Percentiles rank a stretch among this genome's conserved stretches.
Evolutionary conservation across 2,113 vertebrate genomes (phyloP).

Genomic region (Apodemus sylvaticus): DNA sequence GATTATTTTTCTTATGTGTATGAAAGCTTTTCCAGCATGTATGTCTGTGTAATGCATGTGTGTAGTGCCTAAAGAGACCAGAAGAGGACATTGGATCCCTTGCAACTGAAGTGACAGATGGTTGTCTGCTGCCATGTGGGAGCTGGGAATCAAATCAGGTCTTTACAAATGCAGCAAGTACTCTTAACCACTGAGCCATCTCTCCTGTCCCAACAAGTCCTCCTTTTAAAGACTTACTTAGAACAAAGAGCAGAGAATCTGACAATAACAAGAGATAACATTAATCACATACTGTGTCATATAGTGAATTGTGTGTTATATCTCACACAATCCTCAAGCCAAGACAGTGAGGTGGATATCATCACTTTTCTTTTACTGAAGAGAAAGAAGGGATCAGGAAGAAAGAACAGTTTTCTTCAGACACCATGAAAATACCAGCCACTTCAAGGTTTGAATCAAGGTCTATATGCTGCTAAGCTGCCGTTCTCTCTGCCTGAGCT

Average conservation of each 20-base stretch:
- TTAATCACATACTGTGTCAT: slow-evolving; percentile 5
- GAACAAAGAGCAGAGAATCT: neutral
- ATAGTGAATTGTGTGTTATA: neutral
- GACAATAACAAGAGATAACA: slow-evolving; percentile 18
- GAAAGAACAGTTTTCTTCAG: slow-evolving; percentile 6
- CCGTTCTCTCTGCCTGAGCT: neutral
- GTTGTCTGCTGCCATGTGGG: neutral
- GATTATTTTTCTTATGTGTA: neutral
- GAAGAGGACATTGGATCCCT: neutral
- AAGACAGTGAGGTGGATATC: neutral
- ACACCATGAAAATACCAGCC: neutral
- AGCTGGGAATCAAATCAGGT: neutral
- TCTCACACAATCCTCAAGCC: slow-evolving; percentile 30
- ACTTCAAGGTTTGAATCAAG: slow-evolving; percentile 20
- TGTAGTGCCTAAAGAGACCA: neutral
- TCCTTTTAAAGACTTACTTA: neutral
- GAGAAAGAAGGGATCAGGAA: neutral
- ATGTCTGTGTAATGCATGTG: neutral
- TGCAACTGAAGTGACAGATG: neutral
- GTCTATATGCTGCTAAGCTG: neutral
- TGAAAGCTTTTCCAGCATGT: neutral
- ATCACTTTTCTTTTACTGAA: neutral
- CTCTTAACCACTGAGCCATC: neutral
- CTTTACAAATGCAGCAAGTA: neutral
- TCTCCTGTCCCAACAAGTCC: neutral